A percentile compares a stretch with the other conserved stretches of the same genome.
Evolutionary conservation across 2,888 invertebrate species (phyloP).

Genomic region (Nomada hirtipes): DNA sequence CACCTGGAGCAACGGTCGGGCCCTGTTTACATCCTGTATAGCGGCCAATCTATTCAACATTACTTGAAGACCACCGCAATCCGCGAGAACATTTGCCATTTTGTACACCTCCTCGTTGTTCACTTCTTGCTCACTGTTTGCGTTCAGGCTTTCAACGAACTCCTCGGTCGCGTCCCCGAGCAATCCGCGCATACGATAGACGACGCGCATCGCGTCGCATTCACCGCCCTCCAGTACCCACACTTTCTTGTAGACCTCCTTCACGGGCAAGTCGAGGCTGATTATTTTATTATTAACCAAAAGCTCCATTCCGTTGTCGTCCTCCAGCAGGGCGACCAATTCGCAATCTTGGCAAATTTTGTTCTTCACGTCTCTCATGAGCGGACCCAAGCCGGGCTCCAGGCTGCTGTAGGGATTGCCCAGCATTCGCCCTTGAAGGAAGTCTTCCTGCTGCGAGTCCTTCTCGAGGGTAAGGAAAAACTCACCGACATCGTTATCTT

Average conservation of each 20-base stretch:
- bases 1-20: slow-evolving; percentile 94
- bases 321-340: slow-evolving; percentile 97
- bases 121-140: slow-evolving; percentile 93
- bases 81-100: slow-evolving; percentile 94
- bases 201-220: slow-evolving; percentile 98
- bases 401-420: slow-evolving; percentile 98
- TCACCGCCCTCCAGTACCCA: slow-evolving; percentile 96
- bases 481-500: slow-evolving; percentile 98
- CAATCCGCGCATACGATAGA: slow-evolving; percentile 98
- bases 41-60: slow-evolving; percentile 94
- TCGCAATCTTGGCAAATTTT: slow-evolving; percentile 99
- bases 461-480: slow-evolving; percentile 98
- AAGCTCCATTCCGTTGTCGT: slow-evolving; percentile 99
- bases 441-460: slow-evolving; percentile 99
- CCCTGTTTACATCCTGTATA: slow-evolving; percentile 93
- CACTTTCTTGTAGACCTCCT: slow-evolving; percentile 91
- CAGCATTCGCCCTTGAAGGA: slow-evolving; percentile 98
- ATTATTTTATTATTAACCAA: slow-evolving; percentile 99
- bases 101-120: slow-evolving; percentile 98
- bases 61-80: slow-evolving; percentile 91
- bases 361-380: slow-evolving; percentile 99
- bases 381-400: slow-evolving; percentile 97
- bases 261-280: slow-evolving; percentile 97
- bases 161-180: slow-evolving; percentile 99
- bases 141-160: slow-evolving; percentile 97